phyloP scores from a whole-genome alignment of 2,888 invertebrate genomes.

The Catonia carolina region DNA sequence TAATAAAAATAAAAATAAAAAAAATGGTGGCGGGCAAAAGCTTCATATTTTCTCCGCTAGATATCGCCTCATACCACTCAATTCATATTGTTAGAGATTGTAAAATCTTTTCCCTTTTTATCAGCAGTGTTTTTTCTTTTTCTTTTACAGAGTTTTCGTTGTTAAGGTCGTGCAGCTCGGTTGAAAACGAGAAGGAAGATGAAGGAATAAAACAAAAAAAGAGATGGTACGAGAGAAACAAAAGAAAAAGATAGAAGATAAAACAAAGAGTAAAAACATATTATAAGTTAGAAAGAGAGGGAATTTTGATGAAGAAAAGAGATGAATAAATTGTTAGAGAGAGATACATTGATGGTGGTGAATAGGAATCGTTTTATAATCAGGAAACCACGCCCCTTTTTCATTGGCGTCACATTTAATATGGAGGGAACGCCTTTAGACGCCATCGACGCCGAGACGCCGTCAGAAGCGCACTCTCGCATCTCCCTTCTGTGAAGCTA shows the following conservation, averaged over 20 bases:
- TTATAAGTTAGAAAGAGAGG: conserved; percentile 30
- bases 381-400: conserved; percentile 23
- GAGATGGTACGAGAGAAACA: background rate
- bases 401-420: conserved; percentile 27
- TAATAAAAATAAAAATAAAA: too few species aligned
- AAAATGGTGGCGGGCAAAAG: too few species aligned
- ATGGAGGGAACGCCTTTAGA: conserved; percentile 21
- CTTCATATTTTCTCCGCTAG: too few species aligned
- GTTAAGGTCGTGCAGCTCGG: background rate
- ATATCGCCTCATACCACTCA: too few species aligned
- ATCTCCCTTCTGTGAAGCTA: conserved; percentile 1
- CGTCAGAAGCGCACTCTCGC: conserved; percentile 21
- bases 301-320: background rate
- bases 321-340: background rate
- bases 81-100: too few species aligned
- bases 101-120: too few species aligned
- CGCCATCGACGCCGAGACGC: conserved; percentile 26
- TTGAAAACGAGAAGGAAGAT: background rate
- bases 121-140: too few species aligned
- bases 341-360: background rate
- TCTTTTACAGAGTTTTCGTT: conserved; percentile 13
- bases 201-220: background rate
- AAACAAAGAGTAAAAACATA: conserved; percentile 23
- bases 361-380: conserved; percentile 19
- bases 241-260: background rate